Conservation (phyloP, 2,113 vertebrate genomes). For the Dromiciops gliroides region DNA sequence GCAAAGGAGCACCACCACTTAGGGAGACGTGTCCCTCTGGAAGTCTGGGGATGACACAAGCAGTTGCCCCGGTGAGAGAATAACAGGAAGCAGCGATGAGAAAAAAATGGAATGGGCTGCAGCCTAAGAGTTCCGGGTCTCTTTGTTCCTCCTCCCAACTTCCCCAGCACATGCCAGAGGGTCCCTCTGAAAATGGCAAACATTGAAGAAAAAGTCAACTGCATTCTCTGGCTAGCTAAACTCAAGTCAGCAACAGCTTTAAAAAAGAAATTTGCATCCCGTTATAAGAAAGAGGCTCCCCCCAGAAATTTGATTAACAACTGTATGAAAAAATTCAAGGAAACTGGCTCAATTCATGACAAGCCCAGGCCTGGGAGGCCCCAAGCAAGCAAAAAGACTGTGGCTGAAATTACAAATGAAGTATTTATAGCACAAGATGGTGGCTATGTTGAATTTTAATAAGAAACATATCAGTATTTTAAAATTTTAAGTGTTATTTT, state of each 20-base stretch:
- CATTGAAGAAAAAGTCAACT: conserved; percentile 47
- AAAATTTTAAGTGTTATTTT: background rate
- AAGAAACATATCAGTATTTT: background rate
- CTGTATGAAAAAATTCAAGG: conserved; percentile 44
- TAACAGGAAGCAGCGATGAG: background rate
- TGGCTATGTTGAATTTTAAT: background rate
- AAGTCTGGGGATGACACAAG: conserved; percentile 34
- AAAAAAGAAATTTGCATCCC: conserved; percentile 53
- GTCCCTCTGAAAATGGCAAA: conserved; percentile 29
- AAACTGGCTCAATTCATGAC: conserved; percentile 25
- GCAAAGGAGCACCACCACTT: fast-evolving
- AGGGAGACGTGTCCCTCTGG: conserved; percentile 68
- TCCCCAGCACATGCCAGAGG: background rate
- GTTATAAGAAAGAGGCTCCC: conserved; percentile 5
- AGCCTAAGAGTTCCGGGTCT: background rate
- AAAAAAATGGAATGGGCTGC: background rate
- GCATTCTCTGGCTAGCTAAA: conserved; percentile 18
- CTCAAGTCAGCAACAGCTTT: conserved; percentile 40
- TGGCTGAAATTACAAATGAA: conserved; percentile 22
- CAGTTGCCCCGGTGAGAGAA: conserved; percentile 57
- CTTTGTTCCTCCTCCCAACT: background rate
- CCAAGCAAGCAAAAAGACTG: conserved; percentile 5
- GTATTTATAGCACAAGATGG: conserved; percentile 2
- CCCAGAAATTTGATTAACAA: conserved; percentile 49
- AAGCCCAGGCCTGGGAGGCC: conserved; percentile 36